phyloP scores from a whole-genome alignment of 2,888 invertebrate species.

The Agrochola lychnidis region DNA sequence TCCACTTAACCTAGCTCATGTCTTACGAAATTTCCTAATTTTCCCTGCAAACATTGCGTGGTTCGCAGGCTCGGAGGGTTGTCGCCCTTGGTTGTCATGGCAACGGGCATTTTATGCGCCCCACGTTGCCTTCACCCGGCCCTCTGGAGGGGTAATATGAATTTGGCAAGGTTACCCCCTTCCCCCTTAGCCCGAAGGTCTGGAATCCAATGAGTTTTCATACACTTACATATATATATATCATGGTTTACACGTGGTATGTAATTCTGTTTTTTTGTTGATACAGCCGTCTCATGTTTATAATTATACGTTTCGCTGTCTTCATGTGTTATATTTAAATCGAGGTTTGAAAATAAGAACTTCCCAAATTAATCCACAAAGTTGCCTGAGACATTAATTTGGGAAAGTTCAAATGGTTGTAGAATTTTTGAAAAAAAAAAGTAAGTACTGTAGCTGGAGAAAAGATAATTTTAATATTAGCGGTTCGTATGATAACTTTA shows the following conservation, averaged over 20 bases:
- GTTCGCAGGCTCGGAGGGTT: conserved; percentile 76
- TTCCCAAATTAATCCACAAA: conserved; percentile 12
- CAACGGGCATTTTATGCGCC: conserved; percentile 85
- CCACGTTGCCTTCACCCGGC: conserved; percentile 75
- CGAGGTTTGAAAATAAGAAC: conserved; percentile 4
- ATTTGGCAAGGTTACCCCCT: conserved; percentile 77
- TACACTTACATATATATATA: conserved; percentile 68
- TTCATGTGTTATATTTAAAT: conserved; percentile 22
- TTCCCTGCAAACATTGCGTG: conserved; percentile 69
- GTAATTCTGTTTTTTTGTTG: conserved; percentile 49
- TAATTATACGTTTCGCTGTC: conserved; percentile 36
- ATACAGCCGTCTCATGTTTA: conserved; percentile 42
- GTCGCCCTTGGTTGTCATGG: conserved; percentile 86
- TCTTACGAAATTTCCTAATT: conserved; percentile 70
- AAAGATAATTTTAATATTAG: background rate
- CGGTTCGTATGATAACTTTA: background rate
- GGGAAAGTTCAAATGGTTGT: background rate
- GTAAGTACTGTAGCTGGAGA: background rate
- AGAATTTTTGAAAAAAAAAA: background rate
- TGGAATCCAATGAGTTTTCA: conserved; percentile 66
- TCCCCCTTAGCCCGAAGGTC: conserved; percentile 60
- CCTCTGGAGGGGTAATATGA: conserved; percentile 68
- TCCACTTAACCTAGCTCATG: conserved; percentile 55
- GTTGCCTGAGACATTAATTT: conserved; percentile 18
- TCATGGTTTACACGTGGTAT: conserved; percentile 62